Base-by-base conservation (phyloP, 2,797 vertebrate genomes). In the Sebastes trivittatus region DNA sequence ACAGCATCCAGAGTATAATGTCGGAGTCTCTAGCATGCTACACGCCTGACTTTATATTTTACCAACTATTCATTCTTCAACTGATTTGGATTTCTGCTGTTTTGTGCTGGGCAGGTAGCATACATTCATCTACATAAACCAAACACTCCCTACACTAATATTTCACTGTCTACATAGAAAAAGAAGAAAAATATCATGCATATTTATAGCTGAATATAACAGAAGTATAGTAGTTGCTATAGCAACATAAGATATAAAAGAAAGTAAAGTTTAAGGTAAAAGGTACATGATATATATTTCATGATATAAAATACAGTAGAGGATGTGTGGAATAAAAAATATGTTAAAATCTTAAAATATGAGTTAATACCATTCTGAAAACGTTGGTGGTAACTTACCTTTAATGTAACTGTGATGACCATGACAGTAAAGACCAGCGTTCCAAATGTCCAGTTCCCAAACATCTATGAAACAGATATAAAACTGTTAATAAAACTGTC, bases 391-490 rank as follows among this genome's bases (percentile, higher is more conserved):
- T 77, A 11, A 32, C 72, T 83, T 95, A 99, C 98, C 98, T 99
- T 99, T 87, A 98, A 95, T 1, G 98, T 99, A 78, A 99, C 98
- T 0, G 98, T 99, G 90, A 99, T 97, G 89, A 99, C 97, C 98
- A 99, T 98, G 79, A 99, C 97, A 1, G 98, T 99, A 90, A 99
- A 99, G 81, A 99, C 98, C 93, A 99, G 93, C 5, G 97, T 98
- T 83, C 98, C 98, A 92, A 99, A 99, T 0, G 98, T 98, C 98
- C 98, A 99, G 95, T 99, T 99, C 65, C 98, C 98, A 95, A 98
- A 98, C 98, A 98, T 99, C 98, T 99, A 76, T 2, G 70, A 83
- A 69, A 83, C 34, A 81, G 8, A 85, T 0, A 79, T 1, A 42
- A n/a, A 72, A 46, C 8, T 46, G 27, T 75, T 13, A 49, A 79